A percentile compares a stretch with the other conserved stretches of the same genome.
These are phyloP conservation scores for Cryptoblepharus egeriae DNA, from an alignment of 2,797 vertebrate species.

Conservation along the genomic window DNA sequence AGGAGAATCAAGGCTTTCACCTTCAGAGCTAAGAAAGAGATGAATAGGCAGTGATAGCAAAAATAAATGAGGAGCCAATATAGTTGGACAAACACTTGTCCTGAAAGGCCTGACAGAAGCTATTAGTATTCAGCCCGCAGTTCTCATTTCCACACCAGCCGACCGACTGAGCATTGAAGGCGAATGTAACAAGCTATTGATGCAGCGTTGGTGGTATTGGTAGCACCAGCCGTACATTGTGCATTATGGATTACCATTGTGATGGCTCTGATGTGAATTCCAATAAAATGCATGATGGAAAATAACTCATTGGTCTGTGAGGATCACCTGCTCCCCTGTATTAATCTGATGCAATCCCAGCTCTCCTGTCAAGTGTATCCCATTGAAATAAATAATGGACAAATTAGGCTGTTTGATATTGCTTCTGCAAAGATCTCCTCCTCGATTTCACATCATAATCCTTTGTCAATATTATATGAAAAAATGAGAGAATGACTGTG, in stretches of 20 bases:
- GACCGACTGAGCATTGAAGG: constrained; percentile 44
- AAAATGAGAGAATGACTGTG: neutral
- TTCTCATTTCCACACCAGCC: constrained; percentile 62
- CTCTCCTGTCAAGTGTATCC: constrained; percentile 43
- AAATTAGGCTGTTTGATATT: constrained; percentile 17
- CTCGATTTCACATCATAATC: constrained; percentile 49
- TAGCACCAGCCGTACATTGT: constrained; percentile 33
- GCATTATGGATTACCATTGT: constrained; percentile 55
- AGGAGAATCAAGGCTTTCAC: constrained; percentile 68
- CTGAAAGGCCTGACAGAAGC: constrained; percentile 55
- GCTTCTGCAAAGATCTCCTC: neutral
- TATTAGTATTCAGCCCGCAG: constrained; percentile 67
- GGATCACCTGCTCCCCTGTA: constrained; percentile 16
- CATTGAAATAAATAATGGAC: constrained; percentile 44
- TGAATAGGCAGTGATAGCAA: constrained; percentile 64
- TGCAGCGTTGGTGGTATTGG: constrained; percentile 40
- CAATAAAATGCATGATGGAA: constrained; percentile 51
- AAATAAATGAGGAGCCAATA: constrained; percentile 68
- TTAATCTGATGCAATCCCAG: constrained; percentile 39
- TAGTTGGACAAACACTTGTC: constrained; percentile 61
- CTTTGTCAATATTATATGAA: neutral
- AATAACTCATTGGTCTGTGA: constrained; percentile 39
- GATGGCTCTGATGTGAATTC: constrained; percentile 57
- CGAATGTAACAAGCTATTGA: constrained; percentile 47
- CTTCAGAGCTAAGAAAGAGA: constrained; percentile 65